Conservation (phyloP, 2,797 vertebrate genomes). For the Bradypodion pumilum region DNA sequence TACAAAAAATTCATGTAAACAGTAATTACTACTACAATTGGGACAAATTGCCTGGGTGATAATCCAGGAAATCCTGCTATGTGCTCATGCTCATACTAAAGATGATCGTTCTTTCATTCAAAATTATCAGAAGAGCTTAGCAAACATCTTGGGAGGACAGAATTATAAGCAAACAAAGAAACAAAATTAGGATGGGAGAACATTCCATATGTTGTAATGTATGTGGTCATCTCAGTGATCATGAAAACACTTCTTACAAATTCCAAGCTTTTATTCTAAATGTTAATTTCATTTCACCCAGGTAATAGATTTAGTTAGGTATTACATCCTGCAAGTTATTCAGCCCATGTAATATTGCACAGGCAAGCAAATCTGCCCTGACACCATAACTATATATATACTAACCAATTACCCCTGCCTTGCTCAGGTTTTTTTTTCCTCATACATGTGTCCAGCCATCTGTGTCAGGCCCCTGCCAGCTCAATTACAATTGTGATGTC, state of each 20-base stretch:
- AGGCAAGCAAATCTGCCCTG: background rate
- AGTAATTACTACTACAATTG: no score
- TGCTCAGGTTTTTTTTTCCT: no score
- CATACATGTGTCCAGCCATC: no score
- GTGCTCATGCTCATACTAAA: background rate
- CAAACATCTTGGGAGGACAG: background rate
- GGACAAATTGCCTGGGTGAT: no score
- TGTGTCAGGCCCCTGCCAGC: no score
- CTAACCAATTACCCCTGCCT: no score
- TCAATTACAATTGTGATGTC: no score
- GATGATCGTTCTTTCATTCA: background rate
- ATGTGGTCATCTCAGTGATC: background rate
- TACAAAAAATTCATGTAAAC: no score
- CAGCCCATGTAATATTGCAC: background rate
- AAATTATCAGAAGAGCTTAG: no score
- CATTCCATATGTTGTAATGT: background rate
- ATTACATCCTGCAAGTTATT: background rate
- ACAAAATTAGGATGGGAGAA: background rate
- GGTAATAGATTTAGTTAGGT: background rate
- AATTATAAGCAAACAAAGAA: background rate
- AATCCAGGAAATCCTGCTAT: no score
- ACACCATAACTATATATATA: background rate
- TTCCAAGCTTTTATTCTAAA: background rate
- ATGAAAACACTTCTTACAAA: background rate
- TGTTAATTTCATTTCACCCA: background rate